Base-by-base conservation (phyloP, 2,113 vertebrate species). In the Rhinoptilus africanus region DNA sequence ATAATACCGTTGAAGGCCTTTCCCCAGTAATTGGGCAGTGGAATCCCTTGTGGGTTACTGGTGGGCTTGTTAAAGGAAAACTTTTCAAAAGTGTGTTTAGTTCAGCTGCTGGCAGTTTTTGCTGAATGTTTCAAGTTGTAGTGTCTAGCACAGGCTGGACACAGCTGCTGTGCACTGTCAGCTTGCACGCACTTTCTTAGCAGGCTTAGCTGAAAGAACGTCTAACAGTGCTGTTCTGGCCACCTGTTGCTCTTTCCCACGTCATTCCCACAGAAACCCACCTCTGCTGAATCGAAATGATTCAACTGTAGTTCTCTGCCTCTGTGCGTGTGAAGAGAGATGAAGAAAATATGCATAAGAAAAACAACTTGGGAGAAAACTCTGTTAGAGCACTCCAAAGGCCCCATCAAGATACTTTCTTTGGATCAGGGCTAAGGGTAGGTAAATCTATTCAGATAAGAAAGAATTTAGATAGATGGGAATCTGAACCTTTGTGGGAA, bases 191-290 rank as follows among this genome's bases (percentile, higher is more conserved):
- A 35, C 57, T 96, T 85, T 67, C 69, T 45, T 74, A 80, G 94
- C 83, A 89, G 85, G 48, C 79, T 92, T 96, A 76, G 32, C 88
- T 51, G 77, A 89, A 97, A 96, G 81, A 80, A 75, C 75, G 47
- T 91, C n/a, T 88, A 76, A 77, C 91, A 93, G 72, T 48, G 75
- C 79, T 75, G 22, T 51, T 85, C 77, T 80, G 72, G 43, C 39
- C 82, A 57, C 81, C 68, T 81, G 67, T 82, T 96, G 68, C 68
- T 92, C 77, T 39, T 39, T 94, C 62, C 60, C 54, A 43, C 66
- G 35, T 79, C 48, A 81, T 94, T 95, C 87, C 72, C 64, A 84
- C 60, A 82, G 60, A 96, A 91, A 86, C 28, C 15, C 56, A 95
- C 54, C 47, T 88, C 67, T 83, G 68, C 6, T 34, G 77, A 77